Conservation (phyloP, 2,797 vertebrate species). For the Semaprochilodus insignis region DNA sequence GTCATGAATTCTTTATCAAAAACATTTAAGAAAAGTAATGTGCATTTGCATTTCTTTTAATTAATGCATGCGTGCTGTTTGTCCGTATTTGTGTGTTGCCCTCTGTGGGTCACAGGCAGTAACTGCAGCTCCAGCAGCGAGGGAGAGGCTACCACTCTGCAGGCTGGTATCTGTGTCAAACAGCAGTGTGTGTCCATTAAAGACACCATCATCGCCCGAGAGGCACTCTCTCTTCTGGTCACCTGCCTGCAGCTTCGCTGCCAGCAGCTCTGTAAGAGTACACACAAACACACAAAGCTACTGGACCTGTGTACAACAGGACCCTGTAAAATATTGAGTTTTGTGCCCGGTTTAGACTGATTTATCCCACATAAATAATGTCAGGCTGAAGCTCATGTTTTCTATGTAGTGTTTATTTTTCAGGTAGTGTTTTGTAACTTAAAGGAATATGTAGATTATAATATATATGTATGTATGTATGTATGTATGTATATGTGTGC, state of each 20-base stretch:
- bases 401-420: too few species aligned
- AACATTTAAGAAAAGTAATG: not conserved
- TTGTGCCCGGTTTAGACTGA: too few species aligned
- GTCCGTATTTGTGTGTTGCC: not conserved
- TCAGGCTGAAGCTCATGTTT: too few species aligned
- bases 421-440: too few species aligned
- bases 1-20: not conserved
- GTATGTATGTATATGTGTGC: too few species aligned
- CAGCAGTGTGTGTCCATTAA: constrained; percentile 96
- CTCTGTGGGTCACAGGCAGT: constrained; percentile 82
- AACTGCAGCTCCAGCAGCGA: constrained; percentile 98
- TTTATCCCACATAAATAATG: too few species aligned
- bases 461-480: too few species aligned
- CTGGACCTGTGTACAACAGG: too few species aligned
- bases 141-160: constrained; percentile 90
- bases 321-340: too few species aligned
- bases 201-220: constrained; percentile 95
- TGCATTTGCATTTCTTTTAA: too few species aligned
- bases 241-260: constrained; percentile 97
- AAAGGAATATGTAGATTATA: too few species aligned
- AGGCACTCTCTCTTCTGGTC: constrained; percentile 95
- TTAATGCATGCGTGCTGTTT: not conserved
- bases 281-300: not conserved
- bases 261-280: constrained; percentile 90
- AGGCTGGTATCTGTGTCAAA: constrained; percentile 95